Evolutionary conservation across 2,888 invertebrate species (phyloP), one percentile per base, ranked within the genome.

Genomic region (Drosophila rubida): DNA sequence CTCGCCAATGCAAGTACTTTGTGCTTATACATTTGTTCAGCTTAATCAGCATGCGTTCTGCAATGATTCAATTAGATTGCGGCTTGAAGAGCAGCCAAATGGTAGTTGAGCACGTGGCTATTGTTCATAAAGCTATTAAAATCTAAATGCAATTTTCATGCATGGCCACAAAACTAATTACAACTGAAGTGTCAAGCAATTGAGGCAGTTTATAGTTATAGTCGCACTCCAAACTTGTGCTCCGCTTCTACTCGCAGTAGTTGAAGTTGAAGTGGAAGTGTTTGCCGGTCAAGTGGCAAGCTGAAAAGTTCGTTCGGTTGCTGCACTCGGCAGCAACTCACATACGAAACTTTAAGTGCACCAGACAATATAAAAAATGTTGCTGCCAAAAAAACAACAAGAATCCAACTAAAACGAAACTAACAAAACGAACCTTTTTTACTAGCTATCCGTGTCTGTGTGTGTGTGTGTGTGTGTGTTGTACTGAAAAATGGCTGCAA

Each of bases 151-250:
- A 74, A 63, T 75, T 63, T 63, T 46, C 75, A 75, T 78, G 74
- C 85, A 67, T 84, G 69, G 82, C 87, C 87, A 74, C 87, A 87
- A 81, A 81, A 81, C 81, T 81, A 82, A 82, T 82, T 82, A 88
- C 87, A 80, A 71, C 69, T 84, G 63, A 88, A 82, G 82, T 82
- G 82, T 87, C 89, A 84, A 62, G 65, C 80, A 80, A 83, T 86
- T 80, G 76, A 71, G 80, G 80, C 75, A 75, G 54, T 71, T 71
- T 74, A 45, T 63, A 66, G 41, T 57, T 60, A 37, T 30, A 55
- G 46, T 22, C 57, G 58, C 32, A 55, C 60, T 60, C 53, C 51
- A 57, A 30, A 30, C 14, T 51, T 44, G 41, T 60, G 30, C 23
- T 27, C 19, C 13, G 54, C 23, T 58, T 58, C n/a, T n/a, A n/a